Base-by-base conservation (phyloP, 2,888 invertebrate genomes). In the Plebejus anna region DNA sequence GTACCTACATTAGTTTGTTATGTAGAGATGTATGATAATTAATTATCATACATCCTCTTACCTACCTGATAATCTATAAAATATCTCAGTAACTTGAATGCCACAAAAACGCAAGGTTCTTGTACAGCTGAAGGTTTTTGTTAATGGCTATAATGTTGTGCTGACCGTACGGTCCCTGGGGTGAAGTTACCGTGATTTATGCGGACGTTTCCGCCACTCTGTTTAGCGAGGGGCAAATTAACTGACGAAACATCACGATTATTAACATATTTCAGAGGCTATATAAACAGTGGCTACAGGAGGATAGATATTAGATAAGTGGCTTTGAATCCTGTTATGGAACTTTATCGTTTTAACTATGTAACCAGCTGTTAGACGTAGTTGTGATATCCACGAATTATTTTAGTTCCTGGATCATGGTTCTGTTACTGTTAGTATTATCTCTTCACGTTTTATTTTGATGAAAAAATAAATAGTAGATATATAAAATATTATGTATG, bases 181-280 rank as follows among this genome's bases (percentile, higher is more conserved):
- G 89, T 80, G 79, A 87, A 88, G 88, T 89, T 89, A 87, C 84
- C 84, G 84, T 91, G 92, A 92, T 92, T 91, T 91, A 91, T 91
- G 86, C 85, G 84, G 83, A 84, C 89, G 88, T 92, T 92, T 91
- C 84, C 85, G 83, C 82, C 82, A 82, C 83, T 82, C 82, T 81
- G 81, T 81, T 81, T 81, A 81, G 82, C 81, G 80, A 81, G 81
- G 80, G 80, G 80, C 80, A 82, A 83, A 85, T 84, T 84, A 83
- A 83, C 83, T 81, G 80, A 79, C 80, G 76, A 79, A 79, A 82
- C 80, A 81, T 80, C 81, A 80, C 77, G 28, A 11, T 22, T 32
- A 73, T 73, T 51, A 73, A 66, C 66, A 66, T 32, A 13, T 61
- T 28, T 61, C 22, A 61, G 7, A 61, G 28, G 22, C 22, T 22